These are phyloP conservation scores for Pipistrellus pipistrellus DNA, from an alignment of 2,797 vertebrate species.

Conservation along the genomic window DNA sequence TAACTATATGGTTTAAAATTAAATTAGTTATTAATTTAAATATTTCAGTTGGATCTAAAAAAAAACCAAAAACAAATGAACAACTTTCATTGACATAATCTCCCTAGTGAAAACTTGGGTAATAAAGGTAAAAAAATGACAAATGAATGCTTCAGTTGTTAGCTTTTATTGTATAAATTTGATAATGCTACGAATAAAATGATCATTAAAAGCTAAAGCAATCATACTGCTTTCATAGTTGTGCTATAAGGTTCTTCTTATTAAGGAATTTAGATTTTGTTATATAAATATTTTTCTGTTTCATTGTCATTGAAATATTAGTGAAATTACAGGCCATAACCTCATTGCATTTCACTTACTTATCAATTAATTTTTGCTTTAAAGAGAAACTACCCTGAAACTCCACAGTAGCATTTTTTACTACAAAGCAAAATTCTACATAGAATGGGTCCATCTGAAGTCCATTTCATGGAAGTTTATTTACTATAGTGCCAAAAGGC, in stretches of 20 bases:
- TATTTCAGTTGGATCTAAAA: slow-evolving; percentile 61
- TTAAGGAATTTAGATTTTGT: slow-evolving; percentile 61
- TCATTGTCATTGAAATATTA: slow-evolving; percentile 70
- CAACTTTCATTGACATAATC: slow-evolving; percentile 66
- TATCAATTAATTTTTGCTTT: slow-evolving; percentile 65
- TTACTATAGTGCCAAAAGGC: slow-evolving; percentile 55
- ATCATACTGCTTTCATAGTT: slow-evolving; percentile 68
- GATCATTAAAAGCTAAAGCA: slow-evolving; percentile 61
- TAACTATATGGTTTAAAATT: slow-evolving; percentile 29
- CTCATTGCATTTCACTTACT: slow-evolving; percentile 65
- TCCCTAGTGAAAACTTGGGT: slow-evolving; percentile 67
- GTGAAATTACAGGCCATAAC: slow-evolving; percentile 54
- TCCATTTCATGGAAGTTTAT: background rate
- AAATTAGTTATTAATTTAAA: slow-evolving; percentile 76
- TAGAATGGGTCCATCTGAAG: slow-evolving; percentile 31
- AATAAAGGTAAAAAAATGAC: slow-evolving; percentile 65
- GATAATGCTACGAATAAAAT: slow-evolving; percentile 65
- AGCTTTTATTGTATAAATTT: slow-evolving; percentile 72
- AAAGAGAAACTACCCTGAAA: slow-evolving; percentile 66
- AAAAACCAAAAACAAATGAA: background rate
- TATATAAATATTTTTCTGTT: slow-evolving; percentile 69
- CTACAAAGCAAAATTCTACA: slow-evolving; percentile 58
- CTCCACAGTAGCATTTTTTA: slow-evolving; percentile 51
- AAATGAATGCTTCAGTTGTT: slow-evolving; percentile 58
- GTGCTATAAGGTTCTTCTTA: slow-evolving; percentile 60